Base-by-base conservation (phyloP, 2,888 invertebrate genomes). In the Callosobruchus maculatus region DNA sequence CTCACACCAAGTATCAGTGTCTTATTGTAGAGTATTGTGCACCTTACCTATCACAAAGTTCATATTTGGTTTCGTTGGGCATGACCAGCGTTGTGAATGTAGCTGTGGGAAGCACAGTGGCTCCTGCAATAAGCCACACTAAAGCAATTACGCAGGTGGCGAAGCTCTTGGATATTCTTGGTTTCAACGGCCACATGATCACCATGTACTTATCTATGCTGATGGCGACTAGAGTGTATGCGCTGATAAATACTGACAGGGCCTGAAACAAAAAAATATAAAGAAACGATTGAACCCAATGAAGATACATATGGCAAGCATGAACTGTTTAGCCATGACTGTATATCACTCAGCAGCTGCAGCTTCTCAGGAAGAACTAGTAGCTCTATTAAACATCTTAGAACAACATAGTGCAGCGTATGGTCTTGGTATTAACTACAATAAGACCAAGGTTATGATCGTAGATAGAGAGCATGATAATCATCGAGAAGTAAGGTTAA, bases 141-240 rank as follows among this genome's bases (percentile, higher is more conserved):
- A 89, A 86, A 0, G 89, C 88, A 49, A 96, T 94, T 69, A 93
- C 91, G 74, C 91, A 84, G 76, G 92, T 91, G 0, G 94, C 93
- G 20, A 90, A 90, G 66, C 90, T 90, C 83, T 94, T 94, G 22
- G 94, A 93, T 83, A 96, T 90, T 68, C 96, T 89, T 0, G 95
- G 96, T 79, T 92, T 90, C 73, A 97, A 86, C 0, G 97, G 97
- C 88, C 95, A 93, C 91, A 97, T 93, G 76, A 97, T 97, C 72
- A 95, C 96, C 86, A 95, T 92, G 84, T 95, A 97, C 21, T 97
- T 91, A 87, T 97, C 97, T 73, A 96, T 91, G 79, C 96, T 96
- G 84, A 97, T 96, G 67, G 96, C 96, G 31, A 97, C 93, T 81
- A 97, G 86, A 0, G 97, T 97, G 85, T 97, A 97, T 1, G 97